Evolutionary conservation across 2,888 invertebrate species (phyloP).

Genomic region (Nomada hirtipes): DNA sequence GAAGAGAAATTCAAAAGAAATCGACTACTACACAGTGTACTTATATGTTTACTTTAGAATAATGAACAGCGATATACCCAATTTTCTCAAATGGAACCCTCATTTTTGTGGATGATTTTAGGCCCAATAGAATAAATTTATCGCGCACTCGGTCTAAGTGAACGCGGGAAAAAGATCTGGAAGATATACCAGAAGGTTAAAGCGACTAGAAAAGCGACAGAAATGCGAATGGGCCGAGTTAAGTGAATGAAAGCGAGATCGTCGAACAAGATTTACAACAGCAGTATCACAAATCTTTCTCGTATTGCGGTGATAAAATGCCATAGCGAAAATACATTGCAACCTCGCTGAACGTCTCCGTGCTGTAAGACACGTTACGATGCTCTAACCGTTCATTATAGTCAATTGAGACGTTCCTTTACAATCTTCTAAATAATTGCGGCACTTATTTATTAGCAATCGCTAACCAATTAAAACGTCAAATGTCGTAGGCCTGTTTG

Average conservation of each 20-base stretch:
- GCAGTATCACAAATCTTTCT: neutral
- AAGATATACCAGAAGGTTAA: neutral
- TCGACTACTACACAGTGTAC: too few species aligned
- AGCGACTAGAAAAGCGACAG: neutral
- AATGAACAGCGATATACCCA: too few species aligned
- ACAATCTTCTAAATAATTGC: neutral
- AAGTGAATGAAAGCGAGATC: neutral
- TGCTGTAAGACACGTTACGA: neutral
- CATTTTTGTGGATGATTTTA: neutral
- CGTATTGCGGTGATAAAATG: neutral
- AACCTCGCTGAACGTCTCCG: neutral
- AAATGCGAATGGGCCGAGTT: neutral
- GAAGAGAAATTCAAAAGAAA: too few species aligned
- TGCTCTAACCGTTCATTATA: neutral
- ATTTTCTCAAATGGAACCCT: too few species aligned
- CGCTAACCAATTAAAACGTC: too few species aligned
- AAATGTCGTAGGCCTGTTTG: neutral
- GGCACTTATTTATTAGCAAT: neutral
- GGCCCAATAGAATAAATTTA: neutral
- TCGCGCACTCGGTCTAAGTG: neutral
- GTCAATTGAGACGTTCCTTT: neutral
- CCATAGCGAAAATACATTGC: neutral
- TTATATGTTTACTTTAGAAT: too few species aligned
- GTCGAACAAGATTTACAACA: slow-evolving; percentile 4
- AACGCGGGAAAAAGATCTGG: neutral